A percentile compares a stretch with the other conserved stretches of the same genome.
Conservation (phyloP, 2,113 vertebrate genomes). For the Euleptes europaea region DNA sequence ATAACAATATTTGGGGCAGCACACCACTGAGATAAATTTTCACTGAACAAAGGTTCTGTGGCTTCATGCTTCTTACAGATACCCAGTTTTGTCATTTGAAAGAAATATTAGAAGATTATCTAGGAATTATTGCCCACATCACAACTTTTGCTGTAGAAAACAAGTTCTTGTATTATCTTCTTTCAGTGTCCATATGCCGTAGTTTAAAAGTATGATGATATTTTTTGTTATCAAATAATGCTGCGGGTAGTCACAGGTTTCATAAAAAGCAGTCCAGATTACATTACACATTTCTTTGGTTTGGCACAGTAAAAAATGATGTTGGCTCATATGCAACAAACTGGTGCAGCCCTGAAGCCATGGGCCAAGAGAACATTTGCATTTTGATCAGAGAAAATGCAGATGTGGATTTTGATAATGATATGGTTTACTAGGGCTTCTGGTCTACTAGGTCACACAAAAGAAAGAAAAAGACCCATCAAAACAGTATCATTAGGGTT, state of each 20-base stretch:
- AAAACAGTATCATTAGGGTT: not conserved
- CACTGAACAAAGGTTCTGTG: not conserved
- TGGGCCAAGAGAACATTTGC: not conserved
- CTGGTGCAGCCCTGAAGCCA: not conserved
- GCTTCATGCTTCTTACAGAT: not conserved
- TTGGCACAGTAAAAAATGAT: conserved; percentile 19
- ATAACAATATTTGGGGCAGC: not conserved
- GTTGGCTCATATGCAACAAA: not conserved
- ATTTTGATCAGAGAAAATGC: not conserved
- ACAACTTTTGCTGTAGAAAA: not conserved
- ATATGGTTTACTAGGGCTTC: not conserved
- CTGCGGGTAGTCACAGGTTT: not conserved
- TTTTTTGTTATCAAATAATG: not conserved
- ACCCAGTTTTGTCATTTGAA: not conserved
- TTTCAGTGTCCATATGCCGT: not conserved
- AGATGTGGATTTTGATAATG: not conserved
- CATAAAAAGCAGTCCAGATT: not conserved
- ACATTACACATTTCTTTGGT: not conserved
- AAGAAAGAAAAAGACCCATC: not conserved
- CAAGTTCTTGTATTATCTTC: not conserved
- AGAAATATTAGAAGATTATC: not conserved
- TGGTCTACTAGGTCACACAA: not conserved
- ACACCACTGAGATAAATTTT: not conserved
- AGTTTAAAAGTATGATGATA: not conserved
- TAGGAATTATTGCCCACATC: not conserved